phyloP scores from a whole-genome alignment of 2,888 invertebrate species.

The Stratiomys singularior region DNA sequence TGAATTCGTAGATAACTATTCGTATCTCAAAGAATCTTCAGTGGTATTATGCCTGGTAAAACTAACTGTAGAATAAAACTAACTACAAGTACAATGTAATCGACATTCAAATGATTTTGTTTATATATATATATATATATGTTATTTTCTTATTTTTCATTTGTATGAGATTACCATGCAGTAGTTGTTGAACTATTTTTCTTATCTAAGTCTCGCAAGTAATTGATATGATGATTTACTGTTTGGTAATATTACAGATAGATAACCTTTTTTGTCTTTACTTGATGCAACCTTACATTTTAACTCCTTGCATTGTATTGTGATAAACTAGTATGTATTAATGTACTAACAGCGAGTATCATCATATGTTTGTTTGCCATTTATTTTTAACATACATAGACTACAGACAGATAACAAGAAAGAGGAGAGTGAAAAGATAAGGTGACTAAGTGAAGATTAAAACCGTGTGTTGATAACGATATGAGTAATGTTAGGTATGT shows the following conservation, averaged over 20 bases:
- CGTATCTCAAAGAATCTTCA: not conserved
- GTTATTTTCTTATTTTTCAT: too few species aligned
- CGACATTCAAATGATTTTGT: not conserved
- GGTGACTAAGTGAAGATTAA: slow-evolving; percentile 7
- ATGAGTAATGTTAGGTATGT: not conserved
- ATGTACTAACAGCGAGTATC: not conserved
- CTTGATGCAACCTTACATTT: too few species aligned
- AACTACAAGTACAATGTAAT: not conserved
- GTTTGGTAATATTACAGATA: slow-evolving; percentile 12
- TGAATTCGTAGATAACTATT: not conserved
- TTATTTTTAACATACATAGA: not conserved
- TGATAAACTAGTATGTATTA: too few species aligned
- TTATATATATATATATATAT: too few species aligned
- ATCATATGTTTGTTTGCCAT: slow-evolving; percentile 5
- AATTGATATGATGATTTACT: slow-evolving; percentile 41
- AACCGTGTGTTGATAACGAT: slow-evolving; percentile 9
- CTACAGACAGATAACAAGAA: not conserved
- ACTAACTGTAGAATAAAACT: not conserved
- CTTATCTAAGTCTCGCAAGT: slow-evolving; percentile 24
- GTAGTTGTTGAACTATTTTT: not conserved
- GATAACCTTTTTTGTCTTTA: slow-evolving; percentile 28
- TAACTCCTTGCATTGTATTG: too few species aligned
- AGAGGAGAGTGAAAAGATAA: slow-evolving; percentile 17
- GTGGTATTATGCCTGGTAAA: not conserved
- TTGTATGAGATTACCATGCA: too few species aligned